phyloP scores from a whole-genome alignment of 2,113 vertebrate species.

The Naja naja region DNA sequence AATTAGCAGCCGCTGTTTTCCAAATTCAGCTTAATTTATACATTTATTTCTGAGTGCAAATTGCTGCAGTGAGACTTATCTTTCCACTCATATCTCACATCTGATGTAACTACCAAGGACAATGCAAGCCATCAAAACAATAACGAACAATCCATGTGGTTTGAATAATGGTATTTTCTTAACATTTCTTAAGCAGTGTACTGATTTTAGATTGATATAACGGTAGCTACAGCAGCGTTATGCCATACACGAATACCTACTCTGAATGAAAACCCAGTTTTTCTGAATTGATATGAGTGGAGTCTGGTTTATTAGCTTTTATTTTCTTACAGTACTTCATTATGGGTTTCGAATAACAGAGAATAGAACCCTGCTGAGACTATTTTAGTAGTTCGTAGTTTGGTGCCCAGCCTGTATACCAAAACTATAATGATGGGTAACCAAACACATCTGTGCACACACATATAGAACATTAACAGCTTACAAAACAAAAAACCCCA shows the following conservation, averaged over 20 bases:
- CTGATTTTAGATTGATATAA: background rate
- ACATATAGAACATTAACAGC: background rate
- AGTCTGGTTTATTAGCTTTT: background rate
- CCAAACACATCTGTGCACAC: background rate
- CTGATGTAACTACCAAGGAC: background rate
- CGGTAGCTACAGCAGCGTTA: background rate
- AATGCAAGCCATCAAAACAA: background rate
- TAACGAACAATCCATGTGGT: background rate
- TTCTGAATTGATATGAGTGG: background rate
- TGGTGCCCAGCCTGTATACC: background rate
- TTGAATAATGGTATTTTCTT: background rate
- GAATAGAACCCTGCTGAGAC: background rate
- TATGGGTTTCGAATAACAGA: background rate
- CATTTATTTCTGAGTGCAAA: background rate
- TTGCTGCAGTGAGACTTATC: background rate
- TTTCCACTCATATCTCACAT: background rate
- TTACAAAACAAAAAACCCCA: background rate
- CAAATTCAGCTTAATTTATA: background rate
- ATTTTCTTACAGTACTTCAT: background rate
- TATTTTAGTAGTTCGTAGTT: background rate
- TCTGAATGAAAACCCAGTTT: background rate
- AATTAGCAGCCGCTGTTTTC: background rate
- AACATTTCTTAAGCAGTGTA: background rate
- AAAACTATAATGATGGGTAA: background rate
- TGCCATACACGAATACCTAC: background rate